Base-by-base conservation (phyloP, 2,888 invertebrate species). In the Ophioninae sp. region DNA sequence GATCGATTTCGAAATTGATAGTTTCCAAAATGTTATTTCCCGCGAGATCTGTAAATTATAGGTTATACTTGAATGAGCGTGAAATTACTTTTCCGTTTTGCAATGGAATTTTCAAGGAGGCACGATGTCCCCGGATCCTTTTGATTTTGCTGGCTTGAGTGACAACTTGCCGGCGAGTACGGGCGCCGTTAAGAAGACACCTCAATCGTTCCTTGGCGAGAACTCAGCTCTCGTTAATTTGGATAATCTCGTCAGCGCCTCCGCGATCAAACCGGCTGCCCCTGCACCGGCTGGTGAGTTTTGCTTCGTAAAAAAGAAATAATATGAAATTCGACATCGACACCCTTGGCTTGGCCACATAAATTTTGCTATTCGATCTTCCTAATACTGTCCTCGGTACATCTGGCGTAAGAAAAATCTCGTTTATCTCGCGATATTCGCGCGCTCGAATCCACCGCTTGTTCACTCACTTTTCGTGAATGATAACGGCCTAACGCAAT, bases 181-280 rank as follows among this genome's bases (percentile, higher is more conserved):
- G 77, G 94, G 94, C 83, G 95, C 95, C 37, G 93, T 95, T 64
- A 97, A 97, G 93, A 99, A 98, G 94, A 98, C 98, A 74, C 99
- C 99, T 2, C 97, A 98, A 88, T 96, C 97, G 90, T 99, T 99
- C 94, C 95, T 99, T 76, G 99, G 99, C 65, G 98, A 98, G 93
- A 99, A 99, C 94, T 98, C 98, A 13, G 95, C 97, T 88, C 95
- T 99, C 89, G 99, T 99, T 86, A 99, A 99, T 95, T 95, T 99
- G 93, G 99, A 99, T 94, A 98, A 99, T 93, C 95, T 99, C 91
- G 97, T 99, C 89, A 96, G 94, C 77, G 93, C 94, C 50, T 93
- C 94, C 69, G 87, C 93, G 76, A 91, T 93, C 84, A 93, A 93
- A 86, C 89, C 92, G 78, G 87, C 92, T 30, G 87, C 92, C 30